A percentile compares a stretch with the other conserved stretches of the same genome.
These are phyloP conservation scores for Nanorana parkeri DNA, from an alignment of 2,113 vertebrate genomes.

Conservation along the genomic window DNA sequence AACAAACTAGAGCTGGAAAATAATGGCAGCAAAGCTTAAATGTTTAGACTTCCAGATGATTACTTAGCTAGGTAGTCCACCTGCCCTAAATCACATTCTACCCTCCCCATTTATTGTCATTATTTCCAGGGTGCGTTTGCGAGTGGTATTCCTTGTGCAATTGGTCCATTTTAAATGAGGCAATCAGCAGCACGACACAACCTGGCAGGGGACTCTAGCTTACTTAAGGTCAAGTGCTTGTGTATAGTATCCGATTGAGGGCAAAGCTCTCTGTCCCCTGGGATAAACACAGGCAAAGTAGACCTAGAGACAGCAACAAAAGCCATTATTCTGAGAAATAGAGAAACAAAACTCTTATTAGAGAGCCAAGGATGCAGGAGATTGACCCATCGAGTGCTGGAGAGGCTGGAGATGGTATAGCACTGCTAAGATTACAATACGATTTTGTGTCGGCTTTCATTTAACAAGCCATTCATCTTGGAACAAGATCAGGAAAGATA, in stretches of 20 bases:
- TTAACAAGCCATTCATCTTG: neutral
- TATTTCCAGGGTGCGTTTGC: conserved; percentile 32
- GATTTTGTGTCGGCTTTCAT: conserved; percentile 16
- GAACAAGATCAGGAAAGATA: neutral
- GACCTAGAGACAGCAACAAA: conserved; percentile 54
- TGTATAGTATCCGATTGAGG: conserved; percentile 57
- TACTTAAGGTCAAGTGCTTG: conserved; percentile 58
- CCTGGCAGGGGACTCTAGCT: conserved; percentile 52
- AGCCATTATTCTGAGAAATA: conserved; percentile 57
- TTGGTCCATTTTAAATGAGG: conserved; percentile 55
- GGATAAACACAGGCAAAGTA: conserved; percentile 56
- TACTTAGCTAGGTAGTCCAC: neutral
- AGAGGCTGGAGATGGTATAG: neutral
- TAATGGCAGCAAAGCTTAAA: neutral
- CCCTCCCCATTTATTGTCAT: conserved; percentile 20
- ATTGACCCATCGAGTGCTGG: conserved; percentile 35
- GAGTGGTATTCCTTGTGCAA: conserved; percentile 33
- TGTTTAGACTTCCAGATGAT: conserved; percentile 6
- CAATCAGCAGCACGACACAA: conserved; percentile 47
- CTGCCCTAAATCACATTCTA: conserved; percentile 8
- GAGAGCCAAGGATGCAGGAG: neutral
- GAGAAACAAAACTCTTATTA: conserved; percentile 57
- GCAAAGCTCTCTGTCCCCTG: conserved; percentile 52
- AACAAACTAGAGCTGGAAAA: no score
- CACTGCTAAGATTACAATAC: conserved; percentile 2